Conservation (phyloP, 1,140 invertebrate species). For the Hetaerina americana region DNA sequence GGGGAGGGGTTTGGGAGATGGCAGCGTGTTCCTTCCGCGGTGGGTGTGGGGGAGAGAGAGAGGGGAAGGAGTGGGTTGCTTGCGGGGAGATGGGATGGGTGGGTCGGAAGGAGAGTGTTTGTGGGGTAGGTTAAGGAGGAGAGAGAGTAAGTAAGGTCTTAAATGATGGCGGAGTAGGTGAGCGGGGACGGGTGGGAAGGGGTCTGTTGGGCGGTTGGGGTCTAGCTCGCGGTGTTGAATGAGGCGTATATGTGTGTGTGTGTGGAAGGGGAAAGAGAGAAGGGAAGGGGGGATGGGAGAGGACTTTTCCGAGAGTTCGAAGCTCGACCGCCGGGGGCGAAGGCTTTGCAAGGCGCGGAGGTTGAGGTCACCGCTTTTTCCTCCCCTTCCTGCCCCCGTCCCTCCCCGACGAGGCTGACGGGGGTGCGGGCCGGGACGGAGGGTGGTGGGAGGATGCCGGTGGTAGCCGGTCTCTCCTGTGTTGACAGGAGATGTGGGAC, state of each 20-base stretch:
- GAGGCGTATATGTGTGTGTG: background rate
- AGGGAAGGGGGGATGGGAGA: background rate
- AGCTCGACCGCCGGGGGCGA: background rate
- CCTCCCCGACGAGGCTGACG: too few relatives aligned
- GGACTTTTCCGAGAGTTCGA: background rate
- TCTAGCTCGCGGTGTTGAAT: background rate
- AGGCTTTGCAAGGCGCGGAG: background rate
- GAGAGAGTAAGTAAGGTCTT: background rate
- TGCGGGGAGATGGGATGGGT: too few relatives aligned
- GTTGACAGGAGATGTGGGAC: background rate
- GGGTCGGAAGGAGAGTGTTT: too few relatives aligned
- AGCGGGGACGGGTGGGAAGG: background rate
- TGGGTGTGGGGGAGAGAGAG: too few relatives aligned
- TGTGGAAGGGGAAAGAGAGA: background rate
- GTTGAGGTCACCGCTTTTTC: background rate
- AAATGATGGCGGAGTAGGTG: background rate
- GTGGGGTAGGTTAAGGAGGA: background rate
- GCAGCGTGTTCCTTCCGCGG: too few relatives aligned
- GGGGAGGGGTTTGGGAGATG: too few relatives aligned
- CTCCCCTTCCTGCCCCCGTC: too few relatives aligned
- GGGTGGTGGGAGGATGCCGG: background rate
- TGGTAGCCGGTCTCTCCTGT: background rate
- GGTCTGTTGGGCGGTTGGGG: too few relatives aligned
- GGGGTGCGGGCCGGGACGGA: background rate
- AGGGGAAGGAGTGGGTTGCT: too few relatives aligned